phyloP scores from a whole-genome alignment of 2,113 vertebrate species.

The Pteropus alecto region DNA sequence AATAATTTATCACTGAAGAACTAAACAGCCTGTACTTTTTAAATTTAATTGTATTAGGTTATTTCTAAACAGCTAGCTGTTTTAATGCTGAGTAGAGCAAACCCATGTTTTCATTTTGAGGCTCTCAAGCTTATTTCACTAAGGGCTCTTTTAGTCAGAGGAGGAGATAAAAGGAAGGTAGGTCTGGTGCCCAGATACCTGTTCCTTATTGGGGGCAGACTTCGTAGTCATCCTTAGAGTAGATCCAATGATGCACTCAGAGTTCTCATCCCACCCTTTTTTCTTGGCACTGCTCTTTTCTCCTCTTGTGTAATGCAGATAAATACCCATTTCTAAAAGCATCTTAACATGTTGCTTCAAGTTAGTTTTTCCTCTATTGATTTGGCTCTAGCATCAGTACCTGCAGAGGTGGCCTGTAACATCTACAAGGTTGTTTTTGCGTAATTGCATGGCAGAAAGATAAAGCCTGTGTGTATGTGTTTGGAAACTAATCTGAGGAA shows the following conservation, averaged over 20 bases:
- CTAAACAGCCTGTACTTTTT: not conserved
- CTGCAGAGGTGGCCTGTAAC: not conserved
- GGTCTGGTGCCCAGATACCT: not conserved
- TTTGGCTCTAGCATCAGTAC: not conserved
- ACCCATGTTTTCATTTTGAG: not conserved
- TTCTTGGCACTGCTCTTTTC: not conserved
- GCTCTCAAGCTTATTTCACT: not conserved
- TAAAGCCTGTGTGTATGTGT: not conserved
- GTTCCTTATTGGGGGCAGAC: not conserved
- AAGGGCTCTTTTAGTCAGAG: not conserved
- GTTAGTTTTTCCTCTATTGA: not conserved
- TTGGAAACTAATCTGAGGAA: conserved; percentile 48
- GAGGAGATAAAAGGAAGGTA: not conserved
- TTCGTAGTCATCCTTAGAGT: not conserved
- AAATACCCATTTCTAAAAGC: not conserved
- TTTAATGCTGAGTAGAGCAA: not conserved
- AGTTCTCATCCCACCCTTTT: not conserved
- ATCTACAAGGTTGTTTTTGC: not conserved
- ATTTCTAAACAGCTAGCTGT: not conserved
- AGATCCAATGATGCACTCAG: not conserved
- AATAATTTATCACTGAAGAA: not conserved
- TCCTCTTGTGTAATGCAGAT: not conserved
- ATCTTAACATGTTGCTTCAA: not conserved
- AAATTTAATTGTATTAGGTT: conserved; percentile 32
- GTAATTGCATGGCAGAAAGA: not conserved